A percentile compares a stretch with the other conserved stretches of the same genome.
Evolutionary conservation across 2,888 invertebrate genomes (phyloP).

Genomic region (Arctia plantaginis): DNA sequence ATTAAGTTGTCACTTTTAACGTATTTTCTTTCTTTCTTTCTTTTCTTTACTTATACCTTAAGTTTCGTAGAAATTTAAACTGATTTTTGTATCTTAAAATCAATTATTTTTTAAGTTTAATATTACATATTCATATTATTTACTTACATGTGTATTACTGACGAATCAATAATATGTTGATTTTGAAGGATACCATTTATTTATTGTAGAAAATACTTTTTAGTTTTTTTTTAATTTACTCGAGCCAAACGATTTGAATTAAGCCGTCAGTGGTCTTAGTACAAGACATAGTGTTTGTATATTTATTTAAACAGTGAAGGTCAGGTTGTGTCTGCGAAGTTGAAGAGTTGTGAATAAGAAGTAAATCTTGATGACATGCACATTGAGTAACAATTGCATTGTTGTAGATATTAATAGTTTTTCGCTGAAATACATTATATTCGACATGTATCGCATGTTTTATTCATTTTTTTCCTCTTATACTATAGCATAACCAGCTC

Average conservation of each 20-base stretch:
- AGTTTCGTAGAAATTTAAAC: not conserved
- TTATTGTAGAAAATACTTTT: not conserved
- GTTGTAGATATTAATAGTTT: constrained; percentile 65
- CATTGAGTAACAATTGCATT: constrained; percentile 56
- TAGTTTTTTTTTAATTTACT: not conserved
- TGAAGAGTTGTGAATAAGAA: constrained; percentile 14
- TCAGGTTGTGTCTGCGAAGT: constrained; percentile 18
- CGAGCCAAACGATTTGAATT: not conserved
- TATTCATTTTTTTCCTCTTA: constrained; percentile 19
- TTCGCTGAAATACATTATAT: constrained; percentile 67
- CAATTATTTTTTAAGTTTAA: not conserved
- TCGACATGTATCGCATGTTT: constrained; percentile 55
- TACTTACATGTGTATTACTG: not conserved
- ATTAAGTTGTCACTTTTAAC: not conserved
- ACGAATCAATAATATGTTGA: not conserved
- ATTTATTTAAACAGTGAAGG: not conserved
- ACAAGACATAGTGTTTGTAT: not conserved
- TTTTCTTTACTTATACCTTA: not conserved
- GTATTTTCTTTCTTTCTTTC: too few relatives aligned
- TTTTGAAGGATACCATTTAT: not conserved
- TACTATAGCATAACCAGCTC: too few relatives aligned
- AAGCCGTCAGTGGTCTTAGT: not conserved
- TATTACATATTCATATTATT: not conserved
- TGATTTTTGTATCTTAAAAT: not conserved
- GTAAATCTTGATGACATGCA: constrained; percentile 50